Evolutionary conservation across 2,797 vertebrate genomes (phyloP), one percentile per base, ranked within the genome.

Genomic region (Tachyglossus aculeatus): DNA sequence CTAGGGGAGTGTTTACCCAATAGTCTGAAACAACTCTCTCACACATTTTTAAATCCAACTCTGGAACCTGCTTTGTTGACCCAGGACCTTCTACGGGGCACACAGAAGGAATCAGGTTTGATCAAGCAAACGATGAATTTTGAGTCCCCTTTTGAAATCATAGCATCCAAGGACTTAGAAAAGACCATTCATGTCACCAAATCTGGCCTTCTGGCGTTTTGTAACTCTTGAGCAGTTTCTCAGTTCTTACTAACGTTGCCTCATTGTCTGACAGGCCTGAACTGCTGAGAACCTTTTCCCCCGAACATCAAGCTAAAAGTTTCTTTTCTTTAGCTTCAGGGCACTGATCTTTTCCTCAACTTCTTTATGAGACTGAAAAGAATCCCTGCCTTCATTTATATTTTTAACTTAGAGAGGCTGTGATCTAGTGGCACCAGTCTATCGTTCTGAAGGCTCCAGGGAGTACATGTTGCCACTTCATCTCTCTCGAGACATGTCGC

Each of bases 331-430:
- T 67, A 77, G 50, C 24, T 58, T 6, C 9, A 51, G 36, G 24
- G n/a, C 22, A 74, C 55, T 21, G 3, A 16, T 71, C 21, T 50
- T 75, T 67, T 62, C n/a, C 18, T 31, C n/a, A 59, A 31, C 2
- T 57, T 29, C 0, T 21, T 58, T 59, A 25, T 38, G 71, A 70
- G 65, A 63, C 58, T 65, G 36, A 64, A 67, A 81, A 62, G 74
- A 72, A 62, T 77, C n/a, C 18, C 13, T 77, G 27, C 62, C 37
- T 77, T 67, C 67, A 68, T 63, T 73, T 70, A 56, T 71, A 65
- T 66, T 73, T 74, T 79, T 73, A 56, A 47, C 41, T 70, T 77
- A 51, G 67, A 40, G 2, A 71, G 58, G 21, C 74, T 75, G n/a
- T 79, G 67, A 71, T 83, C 52, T n/a, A 60, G 32, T 66, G 32